A percentile compares a stretch with the other conserved stretches of the same genome.
phyloP scores from a whole-genome alignment of 2,113 vertebrate species.

The Dryoscopus gambensis region DNA sequence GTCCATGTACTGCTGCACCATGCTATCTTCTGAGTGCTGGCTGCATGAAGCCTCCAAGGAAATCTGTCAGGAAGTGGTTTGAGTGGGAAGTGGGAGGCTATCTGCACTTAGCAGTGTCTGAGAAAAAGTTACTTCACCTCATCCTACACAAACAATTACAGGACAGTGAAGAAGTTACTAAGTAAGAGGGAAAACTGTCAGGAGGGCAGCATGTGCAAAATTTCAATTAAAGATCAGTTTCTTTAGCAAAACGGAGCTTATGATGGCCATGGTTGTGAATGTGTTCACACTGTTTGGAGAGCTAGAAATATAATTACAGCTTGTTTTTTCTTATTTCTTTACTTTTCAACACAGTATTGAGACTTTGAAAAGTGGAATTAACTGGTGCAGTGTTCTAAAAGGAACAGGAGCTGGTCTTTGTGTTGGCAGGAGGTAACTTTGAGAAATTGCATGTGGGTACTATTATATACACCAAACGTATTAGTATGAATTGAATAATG shows the following conservation, averaged over 20 bases:
- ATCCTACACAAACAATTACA: background rate
- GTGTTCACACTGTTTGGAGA: background rate
- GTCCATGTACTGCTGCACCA: rapidly evolving
- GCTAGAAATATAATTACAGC: background rate
- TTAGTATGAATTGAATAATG: background rate
- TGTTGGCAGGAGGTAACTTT: background rate
- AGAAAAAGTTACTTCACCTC: background rate
- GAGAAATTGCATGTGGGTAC: background rate
- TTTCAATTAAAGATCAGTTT: background rate
- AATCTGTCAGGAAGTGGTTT: background rate
- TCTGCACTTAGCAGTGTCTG: background rate
- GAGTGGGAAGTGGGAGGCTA: background rate
- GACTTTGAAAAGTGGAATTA: background rate
- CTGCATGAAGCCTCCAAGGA: background rate
- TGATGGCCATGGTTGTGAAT: background rate
- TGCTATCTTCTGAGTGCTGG: background rate
- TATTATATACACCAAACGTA: background rate
- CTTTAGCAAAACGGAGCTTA: background rate
- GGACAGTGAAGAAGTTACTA: background rate
- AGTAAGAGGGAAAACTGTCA: background rate
- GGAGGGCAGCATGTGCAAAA: background rate
- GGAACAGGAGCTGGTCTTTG: background rate
- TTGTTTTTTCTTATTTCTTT: background rate
- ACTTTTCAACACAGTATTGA: background rate
- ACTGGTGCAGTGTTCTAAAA: background rate